Evolutionary conservation across 64 coral and sea anemone species (phyloP), one percentile per base, ranked within the genome.

Genomic region (Porites lutea): DNA sequence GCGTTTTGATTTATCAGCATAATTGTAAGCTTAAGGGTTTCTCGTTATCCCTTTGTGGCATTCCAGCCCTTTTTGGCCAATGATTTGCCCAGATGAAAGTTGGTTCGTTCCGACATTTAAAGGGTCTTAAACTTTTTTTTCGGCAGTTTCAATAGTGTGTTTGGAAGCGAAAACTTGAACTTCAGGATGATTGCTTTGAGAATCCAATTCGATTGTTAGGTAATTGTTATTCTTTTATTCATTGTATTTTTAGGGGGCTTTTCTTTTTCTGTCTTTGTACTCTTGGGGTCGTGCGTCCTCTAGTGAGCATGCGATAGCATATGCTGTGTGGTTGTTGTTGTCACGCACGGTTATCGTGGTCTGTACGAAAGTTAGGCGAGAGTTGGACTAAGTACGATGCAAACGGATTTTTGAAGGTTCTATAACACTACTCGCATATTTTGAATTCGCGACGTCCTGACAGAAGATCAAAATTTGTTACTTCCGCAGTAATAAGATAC

Each of bases 141-240:
- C 37, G 90, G 68, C 37, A 55, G 46, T 75, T 74, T 64, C 19
- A 75, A 57, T 18, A 57, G 65, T 48, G 49, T 75, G 48, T 73
- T 85, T 84, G 90, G 81, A 37, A 86, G 51, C 7, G 90, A 86
- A 74, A 58, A 92, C 67, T 71, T 92, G 18, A 59, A n/a, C 48
- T 92, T 92, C 53, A 54, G 90, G 23, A 59, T 92, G 65, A 52
- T 92, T 45, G 90, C 90, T 55, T 86, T 92, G 65, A 72, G 90
- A 78, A 63, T 92, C 60, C 15, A 85, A 60, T 92, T 82, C 72
- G 64, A 79, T 54, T 51, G 48, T 57, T 81, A 81, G 53, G 53
- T 54, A 12, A 1, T 81, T 46, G 20, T 57, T 60, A 21, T 83
- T 60, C 21, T n/a, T 54, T 18, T 87, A 51, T 14, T 2, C 47